Evolutionary conservation across 2,797 vertebrate genomes (phyloP), one percentile per base, ranked within the genome.

Genomic region (Parauchenoglanis punctatus): DNA sequence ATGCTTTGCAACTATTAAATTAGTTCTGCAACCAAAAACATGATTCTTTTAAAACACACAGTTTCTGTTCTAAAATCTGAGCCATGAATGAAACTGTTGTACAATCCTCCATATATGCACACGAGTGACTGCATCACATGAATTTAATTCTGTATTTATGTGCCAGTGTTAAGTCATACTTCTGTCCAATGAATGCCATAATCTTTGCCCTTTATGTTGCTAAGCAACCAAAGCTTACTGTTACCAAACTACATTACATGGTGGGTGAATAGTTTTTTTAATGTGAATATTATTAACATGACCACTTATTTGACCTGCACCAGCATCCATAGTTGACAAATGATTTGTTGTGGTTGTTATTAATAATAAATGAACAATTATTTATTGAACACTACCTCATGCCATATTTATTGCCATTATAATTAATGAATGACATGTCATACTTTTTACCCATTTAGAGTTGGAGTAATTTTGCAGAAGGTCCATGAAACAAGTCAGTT

Each of bases 201-300:
- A 82, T 82, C n/a, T 52, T 67, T 83, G 81, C 63, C 63, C 44
- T 68, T 20, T 52, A 46, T 68, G 17, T 68, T 52, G 18, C 46
- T 54, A 68, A 67, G 44, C 44, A 67, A 67, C 81, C 61, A 44
- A 23, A 40, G 18, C 80, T 65, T 82, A 49, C 20, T 67, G 61
- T 31, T 67, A 83, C 25, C 59, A 46, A 67, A 52, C 15, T 67
- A 28, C 44, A 31, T 31, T 82, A 0, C 44, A 65, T 6, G 5
- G 28, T 52, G 44, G n/a, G 28, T 11, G 3, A 67, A 83, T 68
- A 49, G 8, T 49, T 49, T 4, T 49, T 49, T 49, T 46, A 81
- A 52, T 49, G 68, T 52, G 4, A 31, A 8, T n/a, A 61, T 17
- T 46, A 63, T 78, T 58, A 20, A 56, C 46, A 77, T 59, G 35